A percentile compares a stretch with the other conserved stretches of the same genome.
These are phyloP conservation scores for Rhogogaster chlorosoma DNA, from an alignment of 2,888 invertebrate genomes.

Conservation along the genomic window DNA sequence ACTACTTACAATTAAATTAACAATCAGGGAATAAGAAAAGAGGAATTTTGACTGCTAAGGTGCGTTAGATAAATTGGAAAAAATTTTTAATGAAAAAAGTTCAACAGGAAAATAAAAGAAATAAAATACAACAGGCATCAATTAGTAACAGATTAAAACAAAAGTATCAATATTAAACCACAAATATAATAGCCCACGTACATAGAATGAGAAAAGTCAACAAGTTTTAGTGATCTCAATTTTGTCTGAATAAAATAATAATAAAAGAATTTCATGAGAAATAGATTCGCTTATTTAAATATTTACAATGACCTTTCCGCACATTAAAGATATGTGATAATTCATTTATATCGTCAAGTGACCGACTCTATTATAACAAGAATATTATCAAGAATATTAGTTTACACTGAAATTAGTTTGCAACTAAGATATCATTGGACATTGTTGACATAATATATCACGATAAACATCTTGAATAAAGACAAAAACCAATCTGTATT, in stretches of 20 bases:
- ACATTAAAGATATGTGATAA: not conserved
- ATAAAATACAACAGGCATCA: not conserved
- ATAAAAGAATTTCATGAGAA: not conserved
- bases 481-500: not conserved
- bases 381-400: conserved; percentile 7
- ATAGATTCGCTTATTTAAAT: not conserved
- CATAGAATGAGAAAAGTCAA: not conserved
- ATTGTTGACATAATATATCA: conserved; percentile 4
- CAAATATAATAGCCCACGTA: not conserved
- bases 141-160: not conserved
- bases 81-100: no score
- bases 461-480: not conserved
- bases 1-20: not conserved
- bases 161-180: not conserved
- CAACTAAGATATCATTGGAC: not conserved
- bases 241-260: not conserved
- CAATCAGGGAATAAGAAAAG: not conserved
- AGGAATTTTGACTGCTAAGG: conserved; percentile 11
- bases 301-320: not conserved
- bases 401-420: conserved; percentile 13
- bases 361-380: not conserved
- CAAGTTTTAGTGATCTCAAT: not conserved
- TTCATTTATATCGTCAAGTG: not conserved
- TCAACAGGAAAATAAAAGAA: not conserved
- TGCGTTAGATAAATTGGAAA: not conserved